Conservation (phyloP, 53 echinoderm and acorn worm genomes). For the Holothuria leucospilota region DNA sequence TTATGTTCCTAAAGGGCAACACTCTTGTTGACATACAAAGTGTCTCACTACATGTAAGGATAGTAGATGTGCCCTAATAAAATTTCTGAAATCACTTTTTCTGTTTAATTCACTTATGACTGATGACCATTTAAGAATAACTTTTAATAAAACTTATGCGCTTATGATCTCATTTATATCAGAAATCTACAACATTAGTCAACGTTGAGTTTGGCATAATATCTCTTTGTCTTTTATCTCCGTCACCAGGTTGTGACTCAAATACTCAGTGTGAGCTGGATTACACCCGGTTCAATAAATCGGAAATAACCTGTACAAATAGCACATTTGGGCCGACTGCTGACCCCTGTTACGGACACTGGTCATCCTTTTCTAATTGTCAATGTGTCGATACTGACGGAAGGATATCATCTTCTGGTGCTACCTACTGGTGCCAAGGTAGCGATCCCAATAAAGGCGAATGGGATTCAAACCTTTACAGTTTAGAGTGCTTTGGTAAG, state of each 20-base stretch:
- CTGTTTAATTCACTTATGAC: too few species aligned
- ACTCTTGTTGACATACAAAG: too few species aligned
- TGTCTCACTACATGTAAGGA: too few species aligned
- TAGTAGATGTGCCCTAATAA: too few species aligned
- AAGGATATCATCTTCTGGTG: not conserved
- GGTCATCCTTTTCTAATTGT: not conserved
- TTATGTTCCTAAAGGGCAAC: too few species aligned
- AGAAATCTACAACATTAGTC: too few species aligned
- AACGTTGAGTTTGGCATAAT: too few species aligned
- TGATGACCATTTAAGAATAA: too few species aligned
- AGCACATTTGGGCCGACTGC: not conserved
- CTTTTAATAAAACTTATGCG: too few species aligned
- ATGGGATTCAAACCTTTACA: not conserved
- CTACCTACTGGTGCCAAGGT: not conserved
- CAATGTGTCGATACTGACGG: not conserved
- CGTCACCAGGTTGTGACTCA: not conserved
- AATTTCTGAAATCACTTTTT: too few species aligned
- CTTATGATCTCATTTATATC: too few species aligned
- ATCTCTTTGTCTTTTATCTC: not conserved
- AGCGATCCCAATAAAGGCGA: too few species aligned
- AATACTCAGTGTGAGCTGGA: constrained; percentile 6
- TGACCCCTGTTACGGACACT: constrained; percentile 1
- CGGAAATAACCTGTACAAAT: not conserved
- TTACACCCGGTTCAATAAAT: not conserved
- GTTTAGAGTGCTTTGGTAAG: not conserved